Evolutionary conservation across 2,888 invertebrate species (phyloP).

Genomic region (Dioctria rufipes): DNA sequence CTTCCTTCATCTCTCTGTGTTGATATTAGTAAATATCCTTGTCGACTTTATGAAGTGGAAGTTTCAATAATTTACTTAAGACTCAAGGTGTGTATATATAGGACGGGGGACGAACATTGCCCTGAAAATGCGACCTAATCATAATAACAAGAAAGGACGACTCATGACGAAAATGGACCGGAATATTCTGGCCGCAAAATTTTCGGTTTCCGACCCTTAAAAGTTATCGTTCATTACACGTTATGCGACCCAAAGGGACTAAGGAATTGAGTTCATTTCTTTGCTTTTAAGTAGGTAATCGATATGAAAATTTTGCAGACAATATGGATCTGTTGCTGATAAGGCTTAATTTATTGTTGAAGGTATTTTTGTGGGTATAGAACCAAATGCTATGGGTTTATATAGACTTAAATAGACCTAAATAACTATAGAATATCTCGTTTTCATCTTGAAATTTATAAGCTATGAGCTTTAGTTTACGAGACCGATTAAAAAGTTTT

Average conservation of each 20-base stretch:
- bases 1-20: too few relatives aligned
- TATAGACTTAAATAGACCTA: not conserved
- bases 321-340: constrained; percentile 30
- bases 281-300: not conserved
- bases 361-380: not conserved
- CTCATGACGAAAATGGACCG: not conserved
- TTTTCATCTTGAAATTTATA: too few relatives aligned
- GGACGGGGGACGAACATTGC: too few relatives aligned
- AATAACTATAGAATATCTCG: too few relatives aligned
- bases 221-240: not conserved
- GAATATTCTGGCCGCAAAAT: constrained; percentile 1
- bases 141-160: not conserved
- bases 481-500: too few relatives aligned
- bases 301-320: not conserved
- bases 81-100: not conserved
- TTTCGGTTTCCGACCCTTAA: not conserved
- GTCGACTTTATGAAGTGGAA: constrained; percentile 24
- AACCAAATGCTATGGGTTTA: not conserved
- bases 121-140: not conserved
- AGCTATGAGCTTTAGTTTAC: too few relatives aligned
- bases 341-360: constrained; percentile 2
- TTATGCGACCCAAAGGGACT: not conserved
- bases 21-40: not conserved
- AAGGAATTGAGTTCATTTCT: not conserved
- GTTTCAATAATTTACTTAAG: constrained; percentile 28